Evolutionary conservation across 2,888 invertebrate species (phyloP), one percentile per base, ranked within the genome.

Genomic region (Pegoplata infirma): DNA sequence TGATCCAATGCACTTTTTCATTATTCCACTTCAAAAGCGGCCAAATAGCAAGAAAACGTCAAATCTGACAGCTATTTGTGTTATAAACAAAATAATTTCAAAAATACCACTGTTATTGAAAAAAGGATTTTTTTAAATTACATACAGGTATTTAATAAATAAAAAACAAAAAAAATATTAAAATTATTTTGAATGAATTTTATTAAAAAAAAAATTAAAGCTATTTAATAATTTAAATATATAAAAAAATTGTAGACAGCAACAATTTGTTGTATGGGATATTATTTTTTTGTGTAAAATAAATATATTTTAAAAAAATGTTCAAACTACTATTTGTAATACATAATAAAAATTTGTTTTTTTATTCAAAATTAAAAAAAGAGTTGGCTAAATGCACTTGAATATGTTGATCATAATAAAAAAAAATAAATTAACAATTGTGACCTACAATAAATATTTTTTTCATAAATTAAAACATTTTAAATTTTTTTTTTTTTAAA

Each of bases 351-450:
- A 49, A 19, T 17, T 40, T 16, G 16, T 44, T 44, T 8, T 53
- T 51, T 53, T n/a, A 40, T 16, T 61, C 5, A 7, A 56, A 46
- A 56, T 17, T 40, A 51, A 47, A 44, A 36, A 14, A 64, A 32
- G 2, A 55, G 44, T 67, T 66, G 12, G 40, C 61, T 63, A 83
- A 81, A 66, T 69, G 49, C 66, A 58, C 59, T 78, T 80, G 73
- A 47, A 32, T 68, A 47, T 56, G 69, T 53, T 67, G 25, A 25
- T 47, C 28, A 47, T 28, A 19, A 17, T 32, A 63, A 40, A 40
- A n/a, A 40, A 40, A 40, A 40, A 40, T n/a, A 40, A 14, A 44
- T 58, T 58, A 58, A 58, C 44, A 58, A 23, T 58, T 58, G 44
- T 44, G 40, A 58, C 23, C 58, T 58, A 58, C 40, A 32, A 56